Evolutionary conservation across 2,113 vertebrate species (phyloP).

Genomic region (Melanostigma gelatinosum): DNA sequence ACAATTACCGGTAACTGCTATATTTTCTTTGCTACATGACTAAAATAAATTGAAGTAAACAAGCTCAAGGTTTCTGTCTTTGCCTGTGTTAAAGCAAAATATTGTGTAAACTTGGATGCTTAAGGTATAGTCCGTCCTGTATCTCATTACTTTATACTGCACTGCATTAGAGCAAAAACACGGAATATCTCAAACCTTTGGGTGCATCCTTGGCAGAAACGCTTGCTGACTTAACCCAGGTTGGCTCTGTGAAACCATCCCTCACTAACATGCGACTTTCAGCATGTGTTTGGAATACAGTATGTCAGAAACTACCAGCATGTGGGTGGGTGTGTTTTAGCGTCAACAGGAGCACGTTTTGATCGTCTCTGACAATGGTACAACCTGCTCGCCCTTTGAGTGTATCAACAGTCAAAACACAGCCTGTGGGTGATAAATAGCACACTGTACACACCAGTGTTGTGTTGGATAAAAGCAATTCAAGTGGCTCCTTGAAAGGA

Average conservation of each 20-base stretch:
- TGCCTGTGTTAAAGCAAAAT: neutral
- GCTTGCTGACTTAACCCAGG: slow-evolving; percentile 39
- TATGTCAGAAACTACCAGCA: slow-evolving; percentile 43
- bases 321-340: slow-evolving; percentile 16
- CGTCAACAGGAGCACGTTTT: slow-evolving; percentile 4
- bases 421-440: neutral
- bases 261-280: slow-evolving; percentile 59
- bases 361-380: neutral
- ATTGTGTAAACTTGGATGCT: neutral
- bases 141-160: slow-evolving; percentile 4
- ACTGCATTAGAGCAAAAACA: neutral
- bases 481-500: neutral
- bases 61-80: slow-evolving; percentile 1
- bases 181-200: slow-evolving; percentile 26
- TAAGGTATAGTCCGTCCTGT: neutral
- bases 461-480: neutral
- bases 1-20: no score
- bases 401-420: neutral
- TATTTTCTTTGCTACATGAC: neutral
- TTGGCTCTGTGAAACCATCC: slow-evolving; percentile 42
- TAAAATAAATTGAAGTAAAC: neutral
- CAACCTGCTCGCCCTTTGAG: slow-evolving; percentile 7
- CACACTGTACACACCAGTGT: neutral
- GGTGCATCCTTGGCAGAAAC: slow-evolving; percentile 20
- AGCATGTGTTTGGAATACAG: slow-evolving; percentile 45